Base-by-base conservation (phyloP, 2,888 invertebrate species). In the Prosopocoilus inquinatus region DNA sequence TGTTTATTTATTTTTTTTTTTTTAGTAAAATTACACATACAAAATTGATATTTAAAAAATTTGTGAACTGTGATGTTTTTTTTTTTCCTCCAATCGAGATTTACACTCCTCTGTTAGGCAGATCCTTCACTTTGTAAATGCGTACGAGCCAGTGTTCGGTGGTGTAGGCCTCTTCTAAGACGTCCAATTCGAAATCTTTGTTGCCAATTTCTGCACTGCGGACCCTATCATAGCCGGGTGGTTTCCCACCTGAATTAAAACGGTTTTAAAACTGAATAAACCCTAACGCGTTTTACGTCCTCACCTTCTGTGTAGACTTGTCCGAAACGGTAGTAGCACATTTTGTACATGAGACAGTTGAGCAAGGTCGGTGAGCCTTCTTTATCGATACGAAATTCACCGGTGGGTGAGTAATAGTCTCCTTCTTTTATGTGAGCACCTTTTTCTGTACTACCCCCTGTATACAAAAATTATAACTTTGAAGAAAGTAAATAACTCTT, bases 91-190 rank as follows among this genome's bases (percentile, higher is more conserved):
- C 35, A 13, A 15, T 16, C 7, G 15, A 41, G 35, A 34, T 46
- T 83, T 81, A 91, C 60, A 86, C 85, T 43, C 94, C 94, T 68
- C 94, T 82, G 79, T 97, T 97, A 59, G 90, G 89, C 64, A 96
- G 81, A 77, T 94, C 91, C 80, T 97, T 97, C 34, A 98, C 97
- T 83, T 95, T 95, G 80, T 97, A 98, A 73, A 98, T 96, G 70
- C 98, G 86, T 53, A 98, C 98, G 46, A 99, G 85, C 98, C 98
- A 99, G 79, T 99, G 97, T 76, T 99, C 98, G 0, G 97, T 96
- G 12, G 98, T 99, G 79, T 97, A 98, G 1, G 98, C 98, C 80
- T 99, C 98, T 77, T 99, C 98, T n/a, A 98, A 79, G n/a, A 94
- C 94, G 74, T 96, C 94, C 60, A 99, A 79, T 77, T 96, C 94